These are phyloP conservation scores for Lagopus leucura DNA, from an alignment of 2,113 vertebrate genomes.

Conservation along the genomic window DNA sequence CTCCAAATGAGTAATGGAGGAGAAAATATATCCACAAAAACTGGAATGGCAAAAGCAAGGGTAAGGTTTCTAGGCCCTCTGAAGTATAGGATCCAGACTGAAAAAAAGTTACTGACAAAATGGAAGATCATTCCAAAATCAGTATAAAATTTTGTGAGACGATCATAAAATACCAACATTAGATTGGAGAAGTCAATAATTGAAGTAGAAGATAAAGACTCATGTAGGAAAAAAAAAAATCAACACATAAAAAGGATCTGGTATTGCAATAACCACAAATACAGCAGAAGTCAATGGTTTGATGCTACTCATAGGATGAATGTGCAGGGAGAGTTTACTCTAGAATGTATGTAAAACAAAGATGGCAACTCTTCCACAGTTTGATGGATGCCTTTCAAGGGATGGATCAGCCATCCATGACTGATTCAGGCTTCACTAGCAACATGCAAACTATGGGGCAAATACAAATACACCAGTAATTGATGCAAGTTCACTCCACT, in stretches of 20 bases:
- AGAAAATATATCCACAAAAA: neutral
- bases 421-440: neutral
- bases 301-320: rapidly evolving
- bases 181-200: neutral
- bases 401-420: neutral
- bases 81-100: neutral
- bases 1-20: neutral
- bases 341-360: neutral
- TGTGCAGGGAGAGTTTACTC: neutral
- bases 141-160: neutral
- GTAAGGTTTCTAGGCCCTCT: neutral
- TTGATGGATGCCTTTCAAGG: neutral
- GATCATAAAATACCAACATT: neutral
- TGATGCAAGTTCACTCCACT: neutral
- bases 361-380: neutral
- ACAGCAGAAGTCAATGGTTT: neutral
- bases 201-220: neutral
- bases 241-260: neutral
- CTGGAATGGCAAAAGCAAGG: neutral
- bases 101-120: neutral
- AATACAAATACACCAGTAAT: neutral
- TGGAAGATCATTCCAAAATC: neutral
- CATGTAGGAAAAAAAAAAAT: neutral
- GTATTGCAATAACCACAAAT: neutral
- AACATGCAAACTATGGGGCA: neutral